Evolutionary conservation across 2,113 vertebrate genomes (phyloP), one percentile per base, ranked within the genome.

Genomic region (Lophotis ruficrista): DNA sequence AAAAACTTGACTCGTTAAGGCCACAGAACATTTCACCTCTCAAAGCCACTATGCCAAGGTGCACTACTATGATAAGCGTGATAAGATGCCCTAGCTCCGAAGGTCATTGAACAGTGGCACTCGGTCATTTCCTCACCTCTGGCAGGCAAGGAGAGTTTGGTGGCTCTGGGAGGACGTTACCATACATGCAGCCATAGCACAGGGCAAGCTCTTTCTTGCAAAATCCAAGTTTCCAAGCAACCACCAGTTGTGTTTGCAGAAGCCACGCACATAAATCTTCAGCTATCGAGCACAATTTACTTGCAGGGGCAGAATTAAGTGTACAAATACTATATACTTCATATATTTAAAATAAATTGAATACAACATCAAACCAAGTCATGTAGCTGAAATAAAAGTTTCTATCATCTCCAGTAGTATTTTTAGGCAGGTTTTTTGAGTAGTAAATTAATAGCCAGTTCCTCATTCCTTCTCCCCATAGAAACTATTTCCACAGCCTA

Each of bases 71-170:
- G 51, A 13, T 85, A 94, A 92, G 80, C 16, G 53, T 33, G 90
- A 90, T 96, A 95, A 96, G 95, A 89, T 72, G 92, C 89, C 89
- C 91, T 92, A 92, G 94, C 65, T 70, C 86, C 3, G 60, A 92
- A 96, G 93, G 92, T 93, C 86, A 57, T 31, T 24, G 72, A 92
- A 79, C 73, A 77, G 64, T 7, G 64, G 83, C 18, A 9, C 79
- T 60, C 82, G 50, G 87, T 61, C 66, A 47, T 57, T 94, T 35
- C 84, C 65, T 81, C 51, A 25, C 68, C 60, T 54, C 37, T 54
- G 60, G 70, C 33, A 60, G 85, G 58, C 60, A 51, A 30, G 28
- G 33, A 4, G 15, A 6, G 20, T 22, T 73, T 70, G 37, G 75
- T 72, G 71, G 66, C 51, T 54, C 54, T 48, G 45, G 56, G 50